Evolutionary conservation across 92 coral and sea anemone species (phyloP).

Genomic region (Siderastrea radians): DNA sequence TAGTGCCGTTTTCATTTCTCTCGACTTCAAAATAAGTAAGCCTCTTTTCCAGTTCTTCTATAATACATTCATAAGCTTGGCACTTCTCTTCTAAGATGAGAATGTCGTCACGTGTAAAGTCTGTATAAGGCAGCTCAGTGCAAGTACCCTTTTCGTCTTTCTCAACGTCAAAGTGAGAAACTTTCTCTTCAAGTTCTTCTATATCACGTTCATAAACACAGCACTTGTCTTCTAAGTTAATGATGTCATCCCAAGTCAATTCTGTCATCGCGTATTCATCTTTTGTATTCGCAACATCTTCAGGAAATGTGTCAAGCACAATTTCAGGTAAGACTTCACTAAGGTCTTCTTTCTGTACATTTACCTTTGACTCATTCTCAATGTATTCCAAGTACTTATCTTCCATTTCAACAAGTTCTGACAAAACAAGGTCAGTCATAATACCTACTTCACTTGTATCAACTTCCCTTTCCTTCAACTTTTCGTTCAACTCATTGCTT

Average conservation of each 20-base stretch:
- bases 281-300: constrained; percentile 1
- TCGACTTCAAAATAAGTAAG: constrained; percentile 23
- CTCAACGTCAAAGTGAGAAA: constrained; percentile 15
- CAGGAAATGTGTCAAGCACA: constrained; percentile 48
- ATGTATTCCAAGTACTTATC: constrained; percentile 47
- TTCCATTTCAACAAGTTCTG: constrained; percentile 72
- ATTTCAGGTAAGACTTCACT: constrained; percentile 40
- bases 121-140: constrained; percentile 69
- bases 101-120: constrained; percentile 53
- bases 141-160: constrained; percentile 40
- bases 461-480: constrained; percentile 15
- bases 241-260: constrained; percentile 63
- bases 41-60: constrained; percentile 30
- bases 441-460: constrained; percentile 18
- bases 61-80: not conserved
- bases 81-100: constrained; percentile 50
- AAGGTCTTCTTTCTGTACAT: constrained; percentile 13
- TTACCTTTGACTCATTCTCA: constrained; percentile 15
- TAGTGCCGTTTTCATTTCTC: constrained; percentile 32
- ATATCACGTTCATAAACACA: constrained; percentile 8
- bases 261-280: constrained; percentile 72
- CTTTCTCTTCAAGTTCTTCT: constrained; percentile 26
- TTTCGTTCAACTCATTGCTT: constrained; percentile 20
- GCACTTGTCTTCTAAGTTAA: constrained; percentile 50
- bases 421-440: constrained; percentile 70